phyloP scores from a whole-genome alignment of 2,113 vertebrate species.

The Emberiza fucata region DNA sequence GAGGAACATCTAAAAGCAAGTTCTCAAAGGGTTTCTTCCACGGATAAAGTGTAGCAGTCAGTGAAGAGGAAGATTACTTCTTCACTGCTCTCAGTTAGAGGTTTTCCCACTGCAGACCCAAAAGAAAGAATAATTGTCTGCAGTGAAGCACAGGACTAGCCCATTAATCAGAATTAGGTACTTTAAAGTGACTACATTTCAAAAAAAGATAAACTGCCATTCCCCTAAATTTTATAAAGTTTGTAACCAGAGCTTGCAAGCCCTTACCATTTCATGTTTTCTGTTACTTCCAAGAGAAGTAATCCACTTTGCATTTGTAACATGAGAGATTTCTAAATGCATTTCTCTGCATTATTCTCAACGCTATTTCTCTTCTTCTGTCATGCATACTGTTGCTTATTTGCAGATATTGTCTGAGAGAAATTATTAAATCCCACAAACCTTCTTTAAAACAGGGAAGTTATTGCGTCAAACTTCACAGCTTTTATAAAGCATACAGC shows the following conservation, averaged over 20 bases:
- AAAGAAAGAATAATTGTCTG: not conserved
- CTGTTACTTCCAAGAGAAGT: not conserved
- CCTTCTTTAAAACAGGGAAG: not conserved
- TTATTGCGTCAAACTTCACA: not conserved
- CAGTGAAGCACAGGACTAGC: not conserved
- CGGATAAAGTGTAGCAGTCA: not conserved
- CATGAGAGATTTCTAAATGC: not conserved
- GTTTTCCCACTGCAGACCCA: not conserved
- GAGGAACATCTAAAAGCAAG: not conserved
- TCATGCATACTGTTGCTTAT: not conserved
- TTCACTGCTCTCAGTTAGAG: not conserved
- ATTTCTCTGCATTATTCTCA: not conserved
- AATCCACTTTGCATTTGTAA: not conserved
- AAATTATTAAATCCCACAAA: not conserved
- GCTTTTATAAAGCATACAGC: not conserved
- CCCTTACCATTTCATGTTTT: not conserved
- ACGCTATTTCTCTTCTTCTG: not conserved
- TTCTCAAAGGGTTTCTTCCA: not conserved
- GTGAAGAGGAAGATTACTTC: not conserved
- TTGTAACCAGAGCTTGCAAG: not conserved
- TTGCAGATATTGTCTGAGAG: not conserved
- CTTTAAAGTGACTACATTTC: not conserved
- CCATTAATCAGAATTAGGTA: not conserved
- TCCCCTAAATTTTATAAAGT: not conserved
- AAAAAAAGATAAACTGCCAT: not conserved